phyloP scores from a whole-genome alignment of 1,140 invertebrate genomes.

The Hyphantria cunea region DNA sequence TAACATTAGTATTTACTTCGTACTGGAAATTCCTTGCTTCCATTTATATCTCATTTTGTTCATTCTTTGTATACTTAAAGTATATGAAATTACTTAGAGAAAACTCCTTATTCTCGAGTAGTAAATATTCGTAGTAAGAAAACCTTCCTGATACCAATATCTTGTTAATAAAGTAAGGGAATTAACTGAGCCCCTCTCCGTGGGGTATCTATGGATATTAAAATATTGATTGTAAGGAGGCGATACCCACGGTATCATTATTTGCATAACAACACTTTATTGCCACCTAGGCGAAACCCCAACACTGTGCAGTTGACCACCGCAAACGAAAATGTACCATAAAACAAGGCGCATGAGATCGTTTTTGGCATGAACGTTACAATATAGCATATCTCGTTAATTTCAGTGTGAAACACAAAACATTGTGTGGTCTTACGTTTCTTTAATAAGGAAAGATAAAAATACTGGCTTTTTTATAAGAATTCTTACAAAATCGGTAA shows the following conservation, averaged over 20 bases:
- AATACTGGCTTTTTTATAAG: no score
- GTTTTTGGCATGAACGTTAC: neutral
- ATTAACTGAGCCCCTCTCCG: neutral
- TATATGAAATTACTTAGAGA: no score
- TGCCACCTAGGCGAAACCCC: constrained; percentile 11
- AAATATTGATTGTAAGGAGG: constrained; percentile 26
- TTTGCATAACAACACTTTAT: constrained; percentile 25
- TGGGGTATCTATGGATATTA: constrained; percentile 13
- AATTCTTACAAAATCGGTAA: no score
- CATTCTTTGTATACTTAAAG: no score
- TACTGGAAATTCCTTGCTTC: no score
- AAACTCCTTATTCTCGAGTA: no score
- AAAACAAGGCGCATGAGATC: neutral
- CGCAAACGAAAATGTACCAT: neutral
- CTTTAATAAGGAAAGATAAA: no score
- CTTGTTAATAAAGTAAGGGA: neutral
- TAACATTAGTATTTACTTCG: no score
- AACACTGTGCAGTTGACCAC: neutral
- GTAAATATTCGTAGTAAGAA: no score
- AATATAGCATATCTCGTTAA: neutral
- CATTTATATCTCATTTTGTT: no score
- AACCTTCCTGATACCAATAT: no score
- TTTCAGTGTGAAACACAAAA: neutral
- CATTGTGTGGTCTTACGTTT: no score
- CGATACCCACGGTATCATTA: constrained; percentile 14